Evolutionary conservation across 2,888 invertebrate species (phyloP).

Genomic region (Drosophila picticornis): DNA sequence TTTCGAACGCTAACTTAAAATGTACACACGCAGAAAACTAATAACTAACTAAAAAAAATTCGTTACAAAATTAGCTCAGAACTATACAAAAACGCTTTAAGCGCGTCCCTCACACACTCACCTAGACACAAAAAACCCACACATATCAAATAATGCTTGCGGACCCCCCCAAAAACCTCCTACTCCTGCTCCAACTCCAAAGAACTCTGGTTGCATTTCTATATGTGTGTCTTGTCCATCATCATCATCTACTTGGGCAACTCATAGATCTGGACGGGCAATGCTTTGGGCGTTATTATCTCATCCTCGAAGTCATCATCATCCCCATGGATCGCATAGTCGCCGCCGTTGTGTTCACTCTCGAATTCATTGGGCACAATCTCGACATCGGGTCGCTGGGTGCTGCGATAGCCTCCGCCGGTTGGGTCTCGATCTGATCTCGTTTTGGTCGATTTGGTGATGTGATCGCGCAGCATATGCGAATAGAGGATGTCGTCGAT

Average conservation of each 20-base stretch:
- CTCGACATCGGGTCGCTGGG: conserved; percentile 83
- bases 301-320: conserved; percentile 85
- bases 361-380: conserved; percentile 84
- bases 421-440: conserved; percentile 72
- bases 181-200: not conserved
- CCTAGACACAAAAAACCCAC: conserved; percentile 19
- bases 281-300: conserved; percentile 85
- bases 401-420: conserved; percentile 70
- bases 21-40: conserved; percentile 65
- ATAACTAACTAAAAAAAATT: conserved; percentile 69
- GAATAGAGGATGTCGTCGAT: conserved; percentile 87
- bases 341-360: conserved; percentile 82
- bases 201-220: not conserved
- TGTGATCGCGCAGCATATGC: conserved; percentile 83
- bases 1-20: conserved; percentile 75
- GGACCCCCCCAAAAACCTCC: conserved; percentile 45
- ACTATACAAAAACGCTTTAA: conserved; percentile 78
- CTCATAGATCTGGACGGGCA: conserved; percentile 84
- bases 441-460: conserved; percentile 76
- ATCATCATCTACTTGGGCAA: conserved; percentile 80
- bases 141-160: conserved; percentile 33
- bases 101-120: conserved; percentile 48
- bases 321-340: conserved; percentile 82
- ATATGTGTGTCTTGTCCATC: not conserved
- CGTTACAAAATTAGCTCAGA: conserved; percentile 72